phyloP scores from a whole-genome alignment of 2,888 invertebrate genomes.

The Lithophane semibrunnea region DNA sequence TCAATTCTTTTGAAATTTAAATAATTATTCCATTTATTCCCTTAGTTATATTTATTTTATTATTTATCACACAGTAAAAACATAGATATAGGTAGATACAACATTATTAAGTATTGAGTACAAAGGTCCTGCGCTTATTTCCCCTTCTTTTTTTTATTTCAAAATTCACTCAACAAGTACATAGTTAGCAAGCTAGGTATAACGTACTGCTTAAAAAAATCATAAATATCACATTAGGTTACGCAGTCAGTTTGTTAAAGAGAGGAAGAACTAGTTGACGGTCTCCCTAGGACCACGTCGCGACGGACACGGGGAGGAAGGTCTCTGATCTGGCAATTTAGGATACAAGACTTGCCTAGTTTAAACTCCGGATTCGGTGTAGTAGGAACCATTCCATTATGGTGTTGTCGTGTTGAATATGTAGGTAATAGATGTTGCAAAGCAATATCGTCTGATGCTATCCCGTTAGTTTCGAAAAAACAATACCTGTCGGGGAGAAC shows the following conservation, averaged over 20 bases:
- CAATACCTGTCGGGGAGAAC: background rate
- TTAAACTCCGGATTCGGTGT: conserved; percentile 16
- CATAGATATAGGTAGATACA: too few relatives aligned
- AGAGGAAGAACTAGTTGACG: conserved; percentile 54
- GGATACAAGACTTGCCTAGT: conserved; percentile 13
- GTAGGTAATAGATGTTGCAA: background rate
- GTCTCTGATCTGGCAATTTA: conserved; percentile 41
- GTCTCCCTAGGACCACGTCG: conserved; percentile 27
- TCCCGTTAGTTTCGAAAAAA: background rate
- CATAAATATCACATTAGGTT: conserved; percentile 33
- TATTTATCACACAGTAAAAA: too few relatives aligned
- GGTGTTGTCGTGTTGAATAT: conserved; percentile 7
- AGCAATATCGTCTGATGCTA: background rate
- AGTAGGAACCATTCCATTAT: conserved; percentile 9
- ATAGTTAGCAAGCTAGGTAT: background rate
- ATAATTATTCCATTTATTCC: background rate
- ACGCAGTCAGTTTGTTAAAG: conserved; percentile 79
- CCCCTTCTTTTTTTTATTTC: background rate
- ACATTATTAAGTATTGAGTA: too few relatives aligned
- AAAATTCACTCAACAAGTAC: background rate
- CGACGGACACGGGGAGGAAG: conserved; percentile 40
- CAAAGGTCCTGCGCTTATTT: too few relatives aligned
- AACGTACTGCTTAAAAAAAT: background rate
- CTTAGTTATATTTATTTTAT: too few relatives aligned
- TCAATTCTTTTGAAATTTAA: background rate